These are phyloP conservation scores for Mylabris phalerata DNA, from an alignment of 1,140 invertebrate species.

Conservation along the genomic window DNA sequence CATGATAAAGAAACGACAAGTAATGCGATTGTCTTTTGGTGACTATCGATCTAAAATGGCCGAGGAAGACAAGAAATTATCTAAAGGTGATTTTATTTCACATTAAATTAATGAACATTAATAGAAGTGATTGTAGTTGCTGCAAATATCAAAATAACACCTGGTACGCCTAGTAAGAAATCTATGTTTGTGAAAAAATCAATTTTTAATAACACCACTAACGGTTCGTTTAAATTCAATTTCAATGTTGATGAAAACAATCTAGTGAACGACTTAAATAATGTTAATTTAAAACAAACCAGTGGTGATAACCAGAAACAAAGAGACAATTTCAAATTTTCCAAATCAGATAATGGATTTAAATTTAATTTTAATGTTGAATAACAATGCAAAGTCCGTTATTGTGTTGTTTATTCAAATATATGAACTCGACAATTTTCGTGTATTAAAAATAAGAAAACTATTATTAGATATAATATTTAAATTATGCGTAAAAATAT, in stretches of 20 bases:
- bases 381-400: not conserved
- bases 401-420: too few species aligned
- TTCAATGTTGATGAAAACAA: constrained; percentile 30
- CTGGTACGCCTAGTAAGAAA: constrained; percentile 42
- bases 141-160: constrained; percentile 43
- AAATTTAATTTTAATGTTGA: constrained; percentile 47
- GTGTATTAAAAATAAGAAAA: too few species aligned
- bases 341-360: constrained; percentile 41
- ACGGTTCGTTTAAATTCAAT: constrained; percentile 43
- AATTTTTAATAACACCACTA: constrained; percentile 28
- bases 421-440: too few species aligned
- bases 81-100: constrained; percentile 38
- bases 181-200: constrained; percentile 52
- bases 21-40: constrained; percentile 65
- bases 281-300: constrained; percentile 16
- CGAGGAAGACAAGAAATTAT: constrained; percentile 60
- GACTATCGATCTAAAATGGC: constrained; percentile 69
- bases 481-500: too few species aligned
- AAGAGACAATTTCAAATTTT: constrained; percentile 25
- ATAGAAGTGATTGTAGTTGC: constrained; percentile 15
- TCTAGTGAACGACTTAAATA: constrained; percentile 13
- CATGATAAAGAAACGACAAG: constrained; percentile 60
- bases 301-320: not conserved
- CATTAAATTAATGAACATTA: not conserved
- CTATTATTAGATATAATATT: too few species aligned